phyloP scores from a whole-genome alignment of 2,888 invertebrate species.

The Torymus tubicola region DNA sequence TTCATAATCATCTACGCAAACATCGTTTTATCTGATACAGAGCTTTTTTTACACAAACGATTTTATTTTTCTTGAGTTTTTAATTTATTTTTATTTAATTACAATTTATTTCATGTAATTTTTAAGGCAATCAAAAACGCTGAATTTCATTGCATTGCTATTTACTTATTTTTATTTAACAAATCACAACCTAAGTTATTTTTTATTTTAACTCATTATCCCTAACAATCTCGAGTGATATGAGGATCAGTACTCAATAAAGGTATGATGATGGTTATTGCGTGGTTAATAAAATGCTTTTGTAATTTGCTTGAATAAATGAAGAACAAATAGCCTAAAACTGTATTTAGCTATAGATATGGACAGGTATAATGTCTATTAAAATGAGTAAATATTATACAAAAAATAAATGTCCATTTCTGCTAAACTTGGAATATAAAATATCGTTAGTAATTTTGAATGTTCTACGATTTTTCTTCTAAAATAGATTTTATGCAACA shows the following conservation, averaged over 20 bases:
- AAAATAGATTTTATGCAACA: slow-evolving; percentile 32
- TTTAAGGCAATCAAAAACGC: slow-evolving; percentile 14
- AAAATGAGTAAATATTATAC: neutral
- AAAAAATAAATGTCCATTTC: slow-evolving; percentile 39
- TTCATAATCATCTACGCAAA: slow-evolving; percentile 66
- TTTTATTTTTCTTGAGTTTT: slow-evolving; percentile 39
- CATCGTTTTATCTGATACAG: slow-evolving; percentile 72
- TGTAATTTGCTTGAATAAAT: slow-evolving; percentile 36
- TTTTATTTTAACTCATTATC: slow-evolving; percentile 56
- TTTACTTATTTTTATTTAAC: slow-evolving; percentile 31
- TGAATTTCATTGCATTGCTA: slow-evolving; percentile 24
- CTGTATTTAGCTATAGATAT: slow-evolving; percentile 18
- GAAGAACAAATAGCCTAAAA: slow-evolving; percentile 1
- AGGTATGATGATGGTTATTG: slow-evolving; percentile 64
- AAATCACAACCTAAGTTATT: slow-evolving; percentile 36
- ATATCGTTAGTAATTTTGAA: slow-evolving; percentile 15
- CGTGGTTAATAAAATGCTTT: slow-evolving; percentile 56
- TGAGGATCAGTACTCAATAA: slow-evolving; percentile 62
- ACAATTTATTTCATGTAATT: slow-evolving; percentile 22
- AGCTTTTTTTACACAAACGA: slow-evolving; percentile 58
- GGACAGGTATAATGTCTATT: slow-evolving; percentile 16
- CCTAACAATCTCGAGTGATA: slow-evolving; percentile 55
- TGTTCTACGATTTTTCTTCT: slow-evolving; percentile 35
- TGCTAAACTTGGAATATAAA: neutral
- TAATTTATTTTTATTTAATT: slow-evolving; percentile 23